Evolutionary conservation across 2,113 vertebrate genomes (phyloP).

Genomic region (Hucho hucho): DNA sequence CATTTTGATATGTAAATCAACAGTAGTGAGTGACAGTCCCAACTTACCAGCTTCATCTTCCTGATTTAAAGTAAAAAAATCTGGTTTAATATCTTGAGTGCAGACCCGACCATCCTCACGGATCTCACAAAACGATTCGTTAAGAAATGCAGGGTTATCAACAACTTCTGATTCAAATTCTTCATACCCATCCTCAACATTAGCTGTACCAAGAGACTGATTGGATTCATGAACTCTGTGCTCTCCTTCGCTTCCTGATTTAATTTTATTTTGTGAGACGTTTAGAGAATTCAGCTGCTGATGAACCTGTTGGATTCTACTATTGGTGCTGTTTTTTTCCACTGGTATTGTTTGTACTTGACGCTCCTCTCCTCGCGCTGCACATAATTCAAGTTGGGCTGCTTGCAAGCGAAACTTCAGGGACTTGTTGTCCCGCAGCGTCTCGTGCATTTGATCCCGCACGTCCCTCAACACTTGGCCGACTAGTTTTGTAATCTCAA

Average conservation of each 20-base stretch:
- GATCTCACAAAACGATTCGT: slow-evolving; percentile 35
- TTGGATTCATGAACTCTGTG: not conserved
- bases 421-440: slow-evolving; percentile 39
- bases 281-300: slow-evolving; percentile 4
- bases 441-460: slow-evolving; percentile 49
- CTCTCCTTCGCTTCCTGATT: not conserved
- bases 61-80: slow-evolving; percentile 9
- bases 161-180: not conserved
- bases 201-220: not conserved
- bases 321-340: not conserved
- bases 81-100: slow-evolving; percentile 35
- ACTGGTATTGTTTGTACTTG: not conserved
- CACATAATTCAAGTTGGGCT: slow-evolving; percentile 39
- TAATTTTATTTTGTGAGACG: not conserved
- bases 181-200: too few species aligned
- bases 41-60: slow-evolving; percentile 24
- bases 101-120: slow-evolving; percentile 35
- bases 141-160: not conserved
- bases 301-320: slow-evolving; percentile 17
- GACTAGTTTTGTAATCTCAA: slow-evolving; percentile 49
- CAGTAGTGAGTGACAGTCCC: not conserved
- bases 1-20: not conserved
- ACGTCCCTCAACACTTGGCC: slow-evolving; percentile 45
- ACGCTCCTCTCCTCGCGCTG: slow-evolving; percentile 10
- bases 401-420: slow-evolving; percentile 37